Evolutionary conservation across 2,888 invertebrate genomes (phyloP).

Genomic region (Heterodera filipjevi): DNA sequence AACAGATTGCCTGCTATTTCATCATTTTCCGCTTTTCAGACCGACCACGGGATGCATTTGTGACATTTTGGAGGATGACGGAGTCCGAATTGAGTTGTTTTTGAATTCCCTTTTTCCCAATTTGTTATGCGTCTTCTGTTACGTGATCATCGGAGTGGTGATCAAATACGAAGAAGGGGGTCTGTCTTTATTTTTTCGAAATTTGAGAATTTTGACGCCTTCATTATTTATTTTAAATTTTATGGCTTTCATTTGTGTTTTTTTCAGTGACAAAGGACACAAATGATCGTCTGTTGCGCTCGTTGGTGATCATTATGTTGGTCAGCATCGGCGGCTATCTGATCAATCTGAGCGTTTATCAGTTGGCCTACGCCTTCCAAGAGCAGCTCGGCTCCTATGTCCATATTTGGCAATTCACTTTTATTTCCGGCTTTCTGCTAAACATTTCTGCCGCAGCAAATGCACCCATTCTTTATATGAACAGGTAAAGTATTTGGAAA

Average conservation of each 20-base stretch:
- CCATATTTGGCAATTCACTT: constrained; percentile 16
- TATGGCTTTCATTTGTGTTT: not conserved
- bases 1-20: too few species aligned
- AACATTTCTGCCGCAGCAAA: constrained; percentile 16
- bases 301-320: constrained; percentile 16
- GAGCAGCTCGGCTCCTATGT: not conserved
- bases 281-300: constrained; percentile 20
- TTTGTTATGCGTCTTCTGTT: not conserved
- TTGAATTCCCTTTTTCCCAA: not conserved
- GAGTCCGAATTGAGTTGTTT: not conserved
- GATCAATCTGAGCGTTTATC: constrained; percentile 18
- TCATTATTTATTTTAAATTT: too few species aligned
- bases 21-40: not conserved
- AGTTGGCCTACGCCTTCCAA: not conserved
- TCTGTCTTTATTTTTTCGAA: not conserved
- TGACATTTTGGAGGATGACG: not conserved
- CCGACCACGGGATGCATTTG: constrained; percentile 19
- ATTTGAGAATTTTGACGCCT: not conserved
- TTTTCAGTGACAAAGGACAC: constrained; percentile 23
- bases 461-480: constrained; percentile 19
- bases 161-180: not conserved
- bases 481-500: not conserved
- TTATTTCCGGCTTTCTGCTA: constrained; percentile 18
- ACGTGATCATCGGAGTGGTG: not conserved
- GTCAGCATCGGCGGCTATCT: constrained; percentile 21